Evolutionary conservation across 2,113 vertebrate species (phyloP).

Genomic region (Daubentonia madagascariensis): DNA sequence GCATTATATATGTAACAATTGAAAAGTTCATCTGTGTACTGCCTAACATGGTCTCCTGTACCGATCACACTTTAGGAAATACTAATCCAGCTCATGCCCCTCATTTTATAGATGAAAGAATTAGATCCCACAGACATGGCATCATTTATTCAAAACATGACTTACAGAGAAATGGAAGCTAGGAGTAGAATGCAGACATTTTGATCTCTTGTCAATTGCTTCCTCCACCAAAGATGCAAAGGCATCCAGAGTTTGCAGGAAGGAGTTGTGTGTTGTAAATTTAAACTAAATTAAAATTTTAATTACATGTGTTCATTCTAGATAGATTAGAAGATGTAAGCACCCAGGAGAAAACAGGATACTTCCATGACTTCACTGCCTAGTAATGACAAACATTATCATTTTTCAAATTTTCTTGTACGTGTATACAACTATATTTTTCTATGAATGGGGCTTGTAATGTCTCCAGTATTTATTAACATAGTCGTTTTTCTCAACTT

Average conservation of each 20-base stretch:
- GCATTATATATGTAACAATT: neutral
- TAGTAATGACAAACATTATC: neutral
- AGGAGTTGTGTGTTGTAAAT: neutral
- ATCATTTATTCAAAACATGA: neutral
- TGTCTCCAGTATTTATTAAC: neutral
- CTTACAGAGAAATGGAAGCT: neutral
- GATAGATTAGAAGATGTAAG: neutral
- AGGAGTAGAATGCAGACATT: neutral
- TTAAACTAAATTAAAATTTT: neutral
- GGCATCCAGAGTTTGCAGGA: neutral
- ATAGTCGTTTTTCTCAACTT: neutral
- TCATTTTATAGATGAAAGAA: neutral
- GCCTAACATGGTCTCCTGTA: neutral
- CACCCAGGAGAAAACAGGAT: neutral
- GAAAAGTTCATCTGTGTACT: neutral
- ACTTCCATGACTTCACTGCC: neutral
- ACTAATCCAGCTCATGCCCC: neutral
- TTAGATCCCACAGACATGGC: neutral
- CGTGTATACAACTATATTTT: neutral
- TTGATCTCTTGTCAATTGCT: neutral
- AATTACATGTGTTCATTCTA: neutral
- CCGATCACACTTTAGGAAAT: neutral
- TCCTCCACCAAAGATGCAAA: neutral
- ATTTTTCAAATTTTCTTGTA: neutral
- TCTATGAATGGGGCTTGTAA: neutral